Conservation (phyloP, 2,797 vertebrate genomes). For the Phoeniculus purpureus region DNA sequence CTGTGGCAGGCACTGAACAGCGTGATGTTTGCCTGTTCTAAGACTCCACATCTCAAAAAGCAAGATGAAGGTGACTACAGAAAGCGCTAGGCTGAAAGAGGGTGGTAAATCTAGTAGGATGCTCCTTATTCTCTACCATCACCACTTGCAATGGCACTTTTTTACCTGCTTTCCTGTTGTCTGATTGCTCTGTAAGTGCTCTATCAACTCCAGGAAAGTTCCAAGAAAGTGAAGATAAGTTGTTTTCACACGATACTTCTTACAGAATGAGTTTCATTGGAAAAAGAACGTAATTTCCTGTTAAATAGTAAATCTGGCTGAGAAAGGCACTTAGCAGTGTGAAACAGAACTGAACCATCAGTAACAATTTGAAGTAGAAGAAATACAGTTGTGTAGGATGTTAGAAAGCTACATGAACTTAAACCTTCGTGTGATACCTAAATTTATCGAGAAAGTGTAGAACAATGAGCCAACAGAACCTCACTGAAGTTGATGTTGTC, state of each 20-base stretch:
- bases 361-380: background rate
- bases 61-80: background rate
- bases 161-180: background rate
- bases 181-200: background rate
- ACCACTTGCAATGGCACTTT: background rate
- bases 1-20: background rate
- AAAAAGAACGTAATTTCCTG: background rate
- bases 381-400: background rate
- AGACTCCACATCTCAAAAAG: background rate
- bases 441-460: background rate
- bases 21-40: background rate
- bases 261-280: background rate
- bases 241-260: background rate
- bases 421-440: background rate
- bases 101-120: background rate
- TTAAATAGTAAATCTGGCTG: background rate
- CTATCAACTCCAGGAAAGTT: background rate
- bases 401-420: background rate
- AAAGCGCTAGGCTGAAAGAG: background rate
- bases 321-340: background rate
- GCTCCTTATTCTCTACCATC: background rate
- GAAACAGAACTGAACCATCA: background rate
- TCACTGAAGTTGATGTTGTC: background rate
- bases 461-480: background rate
- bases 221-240: background rate